Percentiles rank a stretch among this genome's conserved stretches.
Evolutionary conservation across 2,797 vertebrate species (phyloP).

Genomic region (Sebastes oblongus): DNA sequence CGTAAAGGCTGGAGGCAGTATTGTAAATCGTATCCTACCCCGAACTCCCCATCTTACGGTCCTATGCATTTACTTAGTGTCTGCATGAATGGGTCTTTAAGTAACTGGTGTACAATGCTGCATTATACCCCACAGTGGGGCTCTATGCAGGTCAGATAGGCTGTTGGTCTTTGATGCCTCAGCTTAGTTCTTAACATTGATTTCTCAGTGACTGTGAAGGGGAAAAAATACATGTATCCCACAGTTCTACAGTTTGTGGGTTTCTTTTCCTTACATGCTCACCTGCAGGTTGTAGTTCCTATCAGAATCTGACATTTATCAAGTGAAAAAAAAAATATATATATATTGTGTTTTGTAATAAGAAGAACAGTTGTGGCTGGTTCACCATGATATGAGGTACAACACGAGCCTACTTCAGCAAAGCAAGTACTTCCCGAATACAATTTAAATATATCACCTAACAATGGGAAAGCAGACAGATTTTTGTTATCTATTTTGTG

Average conservation of each 20-base stretch:
- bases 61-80: conserved; percentile 78
- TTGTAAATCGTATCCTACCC: conserved; percentile 66
- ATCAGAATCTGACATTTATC: conserved; percentile 11
- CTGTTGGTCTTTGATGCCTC: conserved; percentile 78
- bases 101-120: conserved; percentile 80
- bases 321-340: background rate
- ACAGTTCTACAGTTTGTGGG: conserved; percentile 67
- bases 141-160: conserved; percentile 81
- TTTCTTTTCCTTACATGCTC: conserved; percentile 60
- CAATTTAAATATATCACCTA: conserved; percentile 19
- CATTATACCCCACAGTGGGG: conserved; percentile 79
- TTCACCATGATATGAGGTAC: conserved; percentile 13
- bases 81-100: conserved; percentile 81
- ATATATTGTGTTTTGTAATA: background rate
- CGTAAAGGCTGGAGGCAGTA: conserved; percentile 63
- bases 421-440: conserved; percentile 12
- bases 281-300: conserved; percentile 27
- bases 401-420: background rate
- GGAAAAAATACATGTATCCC: conserved; percentile 71
- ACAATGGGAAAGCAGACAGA: conserved; percentile 5
- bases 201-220: conserved; percentile 73
- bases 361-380: background rate
- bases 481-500: conserved; percentile 18
- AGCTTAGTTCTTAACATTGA: conserved; percentile 75
- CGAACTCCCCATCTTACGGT: conserved; percentile 61